These are phyloP conservation scores for Pocillopora damicornis DNA, from an alignment of 64 coral and sea anemone genomes.

Conservation along the genomic window DNA sequence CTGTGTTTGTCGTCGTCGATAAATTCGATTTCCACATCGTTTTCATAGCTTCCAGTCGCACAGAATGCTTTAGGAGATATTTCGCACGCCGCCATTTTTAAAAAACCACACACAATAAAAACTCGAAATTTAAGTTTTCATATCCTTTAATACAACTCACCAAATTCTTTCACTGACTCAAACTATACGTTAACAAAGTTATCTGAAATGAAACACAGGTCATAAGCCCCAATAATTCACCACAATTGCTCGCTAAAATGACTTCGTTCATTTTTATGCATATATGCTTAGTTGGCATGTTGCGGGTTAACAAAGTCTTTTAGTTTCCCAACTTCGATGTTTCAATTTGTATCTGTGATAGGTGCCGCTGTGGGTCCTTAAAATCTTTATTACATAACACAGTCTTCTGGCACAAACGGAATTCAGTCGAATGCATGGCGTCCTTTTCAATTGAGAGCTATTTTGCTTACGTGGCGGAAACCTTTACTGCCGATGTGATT, in stretches of 20 bases:
- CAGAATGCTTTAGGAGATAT: neutral
- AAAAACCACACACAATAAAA: neutral
- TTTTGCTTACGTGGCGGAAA: neutral
- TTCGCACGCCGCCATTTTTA: constrained; percentile 7
- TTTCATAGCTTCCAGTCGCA: constrained; percentile 15
- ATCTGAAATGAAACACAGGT: neutral
- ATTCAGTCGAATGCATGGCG: neutral
- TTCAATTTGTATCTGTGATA: no score
- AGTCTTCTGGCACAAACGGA: neutral
- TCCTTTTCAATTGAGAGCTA: constrained; percentile 1
- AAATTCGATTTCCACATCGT: neutral
- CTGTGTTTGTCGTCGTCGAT: neutral
- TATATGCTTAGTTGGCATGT: constrained; percentile 19
- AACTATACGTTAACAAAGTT: neutral
- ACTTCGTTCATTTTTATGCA: neutral
- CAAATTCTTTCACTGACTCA: constrained; percentile 2
- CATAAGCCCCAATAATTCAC: constrained; percentile 1
- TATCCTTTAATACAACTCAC: neutral
- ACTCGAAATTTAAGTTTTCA: neutral
- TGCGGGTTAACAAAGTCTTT: neutral
- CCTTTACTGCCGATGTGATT: constrained; percentile 21
- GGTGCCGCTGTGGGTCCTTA: no score
- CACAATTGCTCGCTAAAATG: constrained; percentile 3
- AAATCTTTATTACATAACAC: no score
- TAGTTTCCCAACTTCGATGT: no score